phyloP scores from a whole-genome alignment of 2,888 invertebrate genomes.

The Priocnemis perturbator region DNA sequence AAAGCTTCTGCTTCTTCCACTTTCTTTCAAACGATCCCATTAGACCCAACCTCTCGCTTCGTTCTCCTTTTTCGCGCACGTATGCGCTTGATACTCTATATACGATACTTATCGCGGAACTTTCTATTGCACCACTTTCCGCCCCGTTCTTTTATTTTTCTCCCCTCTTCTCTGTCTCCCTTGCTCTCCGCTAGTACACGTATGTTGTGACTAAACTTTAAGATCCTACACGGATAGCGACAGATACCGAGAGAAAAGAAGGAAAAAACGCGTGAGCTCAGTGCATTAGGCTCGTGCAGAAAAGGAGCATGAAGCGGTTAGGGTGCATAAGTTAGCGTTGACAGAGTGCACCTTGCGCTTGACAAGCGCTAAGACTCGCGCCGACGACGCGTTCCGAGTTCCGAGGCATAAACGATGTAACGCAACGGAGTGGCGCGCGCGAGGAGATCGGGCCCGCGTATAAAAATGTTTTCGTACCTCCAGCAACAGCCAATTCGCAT shows the following conservation, averaged over 20 bases:
- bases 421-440: too few species aligned
- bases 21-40: slow-evolving; percentile 6
- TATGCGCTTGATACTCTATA: slow-evolving; percentile 6
- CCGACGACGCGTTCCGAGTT: background rate
- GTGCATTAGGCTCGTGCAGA: slow-evolving; percentile 18
- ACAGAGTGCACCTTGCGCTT: slow-evolving; percentile 37
- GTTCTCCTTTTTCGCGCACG: background rate
- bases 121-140: background rate
- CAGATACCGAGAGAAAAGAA: background rate
- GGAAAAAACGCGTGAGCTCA: background rate
- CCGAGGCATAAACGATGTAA: too few species aligned
- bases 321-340: slow-evolving; percentile 23
- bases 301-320: background rate
- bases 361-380: slow-evolving; percentile 23
- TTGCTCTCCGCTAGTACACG: background rate
- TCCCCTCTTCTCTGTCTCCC: background rate
- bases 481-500: too few species aligned
- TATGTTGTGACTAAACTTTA: background rate
- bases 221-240: background rate
- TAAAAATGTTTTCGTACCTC: too few species aligned
- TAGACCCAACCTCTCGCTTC: slow-evolving; percentile 12
- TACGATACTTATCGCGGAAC: background rate
- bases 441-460: too few species aligned
- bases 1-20: slow-evolving; percentile 10
- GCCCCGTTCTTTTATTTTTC: too few species aligned